Conservation (phyloP, 2,113 vertebrate species). For the Bothrops jararaca region DNA sequence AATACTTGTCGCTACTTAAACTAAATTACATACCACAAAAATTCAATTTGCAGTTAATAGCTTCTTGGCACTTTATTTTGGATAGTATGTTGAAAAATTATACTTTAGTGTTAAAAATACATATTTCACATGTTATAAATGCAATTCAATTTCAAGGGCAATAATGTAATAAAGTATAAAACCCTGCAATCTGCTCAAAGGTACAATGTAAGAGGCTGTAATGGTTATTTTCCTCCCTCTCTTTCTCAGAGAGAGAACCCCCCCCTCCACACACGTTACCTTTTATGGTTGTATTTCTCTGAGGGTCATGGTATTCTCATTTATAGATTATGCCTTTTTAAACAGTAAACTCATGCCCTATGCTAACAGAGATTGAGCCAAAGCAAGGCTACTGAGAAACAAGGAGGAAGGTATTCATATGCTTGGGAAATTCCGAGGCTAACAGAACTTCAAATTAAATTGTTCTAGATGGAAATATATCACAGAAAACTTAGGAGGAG, state of each 20-base stretch:
- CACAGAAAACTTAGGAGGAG: neutral
- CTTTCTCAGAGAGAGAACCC: slow-evolving; percentile 1
- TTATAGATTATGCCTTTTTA: slow-evolving; percentile 22
- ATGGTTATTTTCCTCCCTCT: slow-evolving; percentile 29
- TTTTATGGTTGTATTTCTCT: slow-evolving; percentile 17
- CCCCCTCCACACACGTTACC: neutral
- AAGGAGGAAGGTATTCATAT: neutral
- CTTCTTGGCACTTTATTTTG: slow-evolving; percentile 64
- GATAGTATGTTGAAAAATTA: slow-evolving; percentile 65
- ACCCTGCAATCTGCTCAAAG: slow-evolving; percentile 53
- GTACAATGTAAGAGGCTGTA: slow-evolving; percentile 44
- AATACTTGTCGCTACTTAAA: slow-evolving; percentile 63
- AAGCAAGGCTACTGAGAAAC: neutral
- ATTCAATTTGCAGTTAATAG: slow-evolving; percentile 68
- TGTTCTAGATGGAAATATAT: neutral
- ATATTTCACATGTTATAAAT: slow-evolving; percentile 51
- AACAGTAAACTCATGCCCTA: neutral
- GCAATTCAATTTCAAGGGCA: slow-evolving; percentile 55
- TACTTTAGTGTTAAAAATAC: slow-evolving; percentile 58
- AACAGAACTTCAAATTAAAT: neutral
- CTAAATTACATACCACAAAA: slow-evolving; percentile 67
- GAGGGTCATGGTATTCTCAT: slow-evolving; percentile 14
- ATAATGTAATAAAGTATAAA: slow-evolving; percentile 40
- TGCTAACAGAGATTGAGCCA: neutral
- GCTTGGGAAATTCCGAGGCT: neutral